Evolutionary conservation across 2,888 invertebrate genomes (phyloP).

Genomic region (Agrochola macilenta): DNA sequence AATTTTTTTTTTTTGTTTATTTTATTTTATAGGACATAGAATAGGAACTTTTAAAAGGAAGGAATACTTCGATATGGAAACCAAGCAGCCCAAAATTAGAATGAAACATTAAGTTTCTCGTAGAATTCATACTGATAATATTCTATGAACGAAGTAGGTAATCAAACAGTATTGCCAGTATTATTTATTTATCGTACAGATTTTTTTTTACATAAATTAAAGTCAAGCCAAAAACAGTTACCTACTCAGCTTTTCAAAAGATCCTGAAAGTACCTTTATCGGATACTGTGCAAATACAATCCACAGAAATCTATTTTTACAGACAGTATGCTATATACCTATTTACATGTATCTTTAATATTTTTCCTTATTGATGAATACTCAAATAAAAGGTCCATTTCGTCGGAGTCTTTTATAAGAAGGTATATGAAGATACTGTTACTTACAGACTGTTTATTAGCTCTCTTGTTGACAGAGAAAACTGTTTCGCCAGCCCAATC

Average conservation of each 20-base stretch:
- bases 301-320: constrained; percentile 38
- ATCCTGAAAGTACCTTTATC: constrained; percentile 1
- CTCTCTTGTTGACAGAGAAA: constrained; percentile 22
- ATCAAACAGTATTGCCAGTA: not conserved
- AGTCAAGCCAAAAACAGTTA: not conserved
- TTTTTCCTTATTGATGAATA: constrained; percentile 53
- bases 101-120: not conserved
- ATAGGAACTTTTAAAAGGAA: not conserved
- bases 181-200: not conserved
- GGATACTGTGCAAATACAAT: constrained; percentile 37
- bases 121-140: not conserved
- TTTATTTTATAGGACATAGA: not conserved
- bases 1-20: no score
- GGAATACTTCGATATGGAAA: not conserved
- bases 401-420: constrained; percentile 12
- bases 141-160: not conserved
- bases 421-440: constrained; percentile 16
- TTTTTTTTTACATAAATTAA: constrained; percentile 5
- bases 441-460: constrained; percentile 22
- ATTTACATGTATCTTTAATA: constrained; percentile 49
- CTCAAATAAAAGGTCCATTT: constrained; percentile 37
- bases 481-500: not conserved
- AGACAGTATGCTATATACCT: constrained; percentile 25
- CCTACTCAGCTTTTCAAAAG: constrained; percentile 30
- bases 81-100: not conserved